phyloP scores from a whole-genome alignment of 2,797 vertebrate species.

The Sardinella longiceps region DNA sequence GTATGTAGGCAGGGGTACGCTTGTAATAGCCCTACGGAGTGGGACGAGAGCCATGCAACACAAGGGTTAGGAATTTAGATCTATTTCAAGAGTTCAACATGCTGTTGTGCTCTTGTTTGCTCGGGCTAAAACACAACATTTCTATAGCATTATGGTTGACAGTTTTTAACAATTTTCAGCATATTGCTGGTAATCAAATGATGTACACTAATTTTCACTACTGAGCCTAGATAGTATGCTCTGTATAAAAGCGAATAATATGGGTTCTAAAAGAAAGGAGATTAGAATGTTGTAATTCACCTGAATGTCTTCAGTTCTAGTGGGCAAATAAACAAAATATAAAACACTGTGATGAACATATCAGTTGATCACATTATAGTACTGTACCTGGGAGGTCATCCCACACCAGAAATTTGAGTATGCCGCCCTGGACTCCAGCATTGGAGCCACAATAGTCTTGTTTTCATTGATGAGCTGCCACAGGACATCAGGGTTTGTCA shows the following conservation, averaged over 20 bases:
- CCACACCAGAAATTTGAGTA: constrained; percentile 98
- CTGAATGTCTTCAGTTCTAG: no score
- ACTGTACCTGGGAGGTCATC: constrained; percentile 88
- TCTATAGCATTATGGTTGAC: neutral
- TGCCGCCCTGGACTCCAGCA: constrained; percentile 90
- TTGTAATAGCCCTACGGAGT: constrained; percentile 87
- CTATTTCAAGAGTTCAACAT: neutral
- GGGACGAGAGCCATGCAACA: neutral
- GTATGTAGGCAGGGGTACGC: constrained; percentile 90
- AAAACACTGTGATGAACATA: no score
- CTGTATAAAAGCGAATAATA: no score
- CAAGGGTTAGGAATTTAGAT: neutral
- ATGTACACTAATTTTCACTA: constrained; percentile 12
- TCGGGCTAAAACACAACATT: neutral
- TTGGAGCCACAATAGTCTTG: constrained; percentile 88
- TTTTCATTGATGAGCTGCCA: constrained; percentile 86
- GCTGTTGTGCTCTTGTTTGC: neutral
- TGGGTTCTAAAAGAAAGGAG: no score
- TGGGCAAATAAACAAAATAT: no score
- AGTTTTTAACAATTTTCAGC: neutral
- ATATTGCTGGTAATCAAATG: neutral
- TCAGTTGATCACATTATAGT: no score
- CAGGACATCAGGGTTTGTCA: constrained; percentile 82
- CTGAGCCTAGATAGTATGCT: no score
- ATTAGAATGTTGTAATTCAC: no score